phyloP scores from a whole-genome alignment of 1,140 invertebrate genomes.

The Cydia pomonella region DNA sequence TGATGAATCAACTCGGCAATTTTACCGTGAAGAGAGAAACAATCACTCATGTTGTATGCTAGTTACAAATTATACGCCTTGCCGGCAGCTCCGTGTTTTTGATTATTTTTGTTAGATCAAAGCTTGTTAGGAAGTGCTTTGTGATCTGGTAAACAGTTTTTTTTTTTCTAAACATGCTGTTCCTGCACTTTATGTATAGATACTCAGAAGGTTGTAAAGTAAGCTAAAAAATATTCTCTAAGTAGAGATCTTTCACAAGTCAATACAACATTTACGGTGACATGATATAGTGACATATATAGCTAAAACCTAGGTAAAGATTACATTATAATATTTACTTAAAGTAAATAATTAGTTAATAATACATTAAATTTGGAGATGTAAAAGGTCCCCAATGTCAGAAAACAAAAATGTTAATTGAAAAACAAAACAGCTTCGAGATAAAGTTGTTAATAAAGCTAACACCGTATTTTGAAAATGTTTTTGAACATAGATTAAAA shows the following conservation, averaged over 20 bases:
- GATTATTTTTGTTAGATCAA: slow-evolving; percentile 30
- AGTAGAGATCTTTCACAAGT: too few species aligned
- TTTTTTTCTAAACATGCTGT: background rate
- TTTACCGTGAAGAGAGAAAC: slow-evolving; percentile 37
- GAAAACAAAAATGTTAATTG: background rate
- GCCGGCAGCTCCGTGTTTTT: slow-evolving; percentile 14
- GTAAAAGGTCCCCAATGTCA: too few species aligned
- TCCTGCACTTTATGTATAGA: background rate
- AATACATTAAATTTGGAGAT: too few species aligned
- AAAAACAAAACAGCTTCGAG: background rate
- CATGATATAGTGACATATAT: too few species aligned
- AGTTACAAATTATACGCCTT: slow-evolving; percentile 28
- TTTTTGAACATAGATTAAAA: background rate
- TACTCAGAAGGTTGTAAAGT: background rate
- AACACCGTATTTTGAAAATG: background rate
- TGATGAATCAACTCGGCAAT: slow-evolving; percentile 39
- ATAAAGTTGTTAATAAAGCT: background rate
- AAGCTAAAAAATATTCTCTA: too few species aligned
- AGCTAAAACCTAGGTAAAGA: too few species aligned
- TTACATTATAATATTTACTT: too few species aligned
- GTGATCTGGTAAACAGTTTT: background rate
- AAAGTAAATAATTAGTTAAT: too few species aligned
- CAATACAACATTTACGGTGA: too few species aligned
- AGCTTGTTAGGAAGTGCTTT: slow-evolving; percentile 22
- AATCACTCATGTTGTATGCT: slow-evolving; percentile 30